Conservation (phyloP, 2,113 vertebrate genomes). For the Dipodomys stephensi region DNA sequence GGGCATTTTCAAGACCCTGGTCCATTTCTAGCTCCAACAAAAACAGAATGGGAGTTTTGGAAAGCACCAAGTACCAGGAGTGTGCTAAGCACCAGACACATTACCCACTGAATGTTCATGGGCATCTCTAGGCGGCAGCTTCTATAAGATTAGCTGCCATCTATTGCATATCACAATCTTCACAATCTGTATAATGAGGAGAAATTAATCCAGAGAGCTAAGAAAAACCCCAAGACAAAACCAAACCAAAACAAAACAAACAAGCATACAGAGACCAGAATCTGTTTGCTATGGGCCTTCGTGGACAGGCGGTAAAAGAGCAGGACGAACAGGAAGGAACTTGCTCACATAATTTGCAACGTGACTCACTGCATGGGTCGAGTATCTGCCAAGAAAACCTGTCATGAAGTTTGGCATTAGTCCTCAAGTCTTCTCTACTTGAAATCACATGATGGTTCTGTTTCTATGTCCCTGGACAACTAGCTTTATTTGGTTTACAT, state of each 20-base stretch:
- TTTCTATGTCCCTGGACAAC: neutral
- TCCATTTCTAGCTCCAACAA: neutral
- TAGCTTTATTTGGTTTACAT: conserved; percentile 21
- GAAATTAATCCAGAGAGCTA: neutral
- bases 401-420: too few species aligned
- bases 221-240: too few species aligned
- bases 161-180: neutral
- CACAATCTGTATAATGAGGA: neutral
- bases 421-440: conserved; percentile 1
- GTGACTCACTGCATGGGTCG: neutral
- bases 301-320: neutral
- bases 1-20: too few species aligned
- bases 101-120: neutral
- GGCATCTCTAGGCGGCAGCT: neutral
- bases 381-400: neutral
- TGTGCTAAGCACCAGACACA: neutral
- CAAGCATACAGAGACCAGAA: neutral
- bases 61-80: neutral
- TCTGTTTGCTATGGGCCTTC: neutral
- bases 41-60: neutral
- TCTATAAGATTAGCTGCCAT: neutral
- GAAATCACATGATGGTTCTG: neutral
- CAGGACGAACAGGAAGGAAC: too few species aligned
- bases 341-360: neutral
- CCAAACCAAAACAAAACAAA: too few species aligned